Evolutionary conservation across 2,113 vertebrate genomes (phyloP).

Genomic region (Bufo bufo): DNA sequence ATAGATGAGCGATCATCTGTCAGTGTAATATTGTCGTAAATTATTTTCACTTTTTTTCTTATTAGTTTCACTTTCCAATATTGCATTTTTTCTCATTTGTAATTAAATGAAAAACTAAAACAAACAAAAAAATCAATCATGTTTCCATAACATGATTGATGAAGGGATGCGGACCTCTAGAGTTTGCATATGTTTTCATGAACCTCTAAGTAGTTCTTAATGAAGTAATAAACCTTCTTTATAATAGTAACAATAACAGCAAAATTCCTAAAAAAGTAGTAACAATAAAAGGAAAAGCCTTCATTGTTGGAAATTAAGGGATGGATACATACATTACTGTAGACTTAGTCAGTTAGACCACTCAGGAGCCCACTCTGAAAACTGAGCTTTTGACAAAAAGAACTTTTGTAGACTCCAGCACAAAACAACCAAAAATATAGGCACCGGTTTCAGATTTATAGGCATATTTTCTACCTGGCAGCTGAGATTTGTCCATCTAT

Average conservation of each 20-base stretch:
- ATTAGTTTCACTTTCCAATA: no score
- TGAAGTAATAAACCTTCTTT: no score
- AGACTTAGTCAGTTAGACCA: background rate
- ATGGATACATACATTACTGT: no score
- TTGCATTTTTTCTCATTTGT: no score
- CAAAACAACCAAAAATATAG: background rate
- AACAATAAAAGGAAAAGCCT: no score
- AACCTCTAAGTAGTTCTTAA: background rate
- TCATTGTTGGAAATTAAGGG: no score
- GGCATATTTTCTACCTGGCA: background rate
- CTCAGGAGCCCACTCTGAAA: background rate
- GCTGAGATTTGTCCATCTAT: background rate
- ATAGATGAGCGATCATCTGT: no score
- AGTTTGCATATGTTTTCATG: background rate
- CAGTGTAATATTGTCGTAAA: no score
- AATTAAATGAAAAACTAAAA: no score
- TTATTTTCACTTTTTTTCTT: no score
- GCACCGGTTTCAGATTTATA: background rate
- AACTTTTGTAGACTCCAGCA: background rate
- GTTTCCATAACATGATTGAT: background rate
- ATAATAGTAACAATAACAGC: no score
- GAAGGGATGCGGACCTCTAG: background rate
- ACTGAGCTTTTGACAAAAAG: background rate
- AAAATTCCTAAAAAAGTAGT: no score
- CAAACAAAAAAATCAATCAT: background rate